phyloP scores from a whole-genome alignment of 2,888 invertebrate genomes.

The Vesta saturnalis region DNA sequence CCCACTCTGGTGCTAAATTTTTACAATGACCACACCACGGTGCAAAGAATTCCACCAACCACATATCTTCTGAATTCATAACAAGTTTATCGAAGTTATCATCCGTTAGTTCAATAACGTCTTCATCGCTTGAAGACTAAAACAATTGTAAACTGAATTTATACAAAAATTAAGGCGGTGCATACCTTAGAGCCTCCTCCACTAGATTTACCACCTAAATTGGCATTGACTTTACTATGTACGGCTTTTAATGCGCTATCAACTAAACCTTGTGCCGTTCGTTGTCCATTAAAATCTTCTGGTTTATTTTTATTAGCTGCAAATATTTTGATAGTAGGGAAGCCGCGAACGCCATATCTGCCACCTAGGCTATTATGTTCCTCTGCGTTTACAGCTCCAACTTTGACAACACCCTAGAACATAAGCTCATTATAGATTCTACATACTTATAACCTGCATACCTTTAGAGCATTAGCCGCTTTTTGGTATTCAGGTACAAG shows the following conservation, averaged over 20 bases:
- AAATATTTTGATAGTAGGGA: slow-evolving; percentile 97
- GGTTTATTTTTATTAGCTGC: slow-evolving; percentile 84
- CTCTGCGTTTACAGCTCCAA: slow-evolving; percentile 94
- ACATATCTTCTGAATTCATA: slow-evolving; percentile 91
- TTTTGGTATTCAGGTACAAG: slow-evolving; percentile 94
- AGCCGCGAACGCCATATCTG: slow-evolving; percentile 87
- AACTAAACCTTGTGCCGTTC: slow-evolving; percentile 87
- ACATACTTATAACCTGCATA: slow-evolving; percentile 54
- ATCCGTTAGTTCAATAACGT: slow-evolving; percentile 94
- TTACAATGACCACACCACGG: slow-evolving; percentile 98
- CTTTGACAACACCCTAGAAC: slow-evolving; percentile 86
- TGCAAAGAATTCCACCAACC: slow-evolving; percentile 98
- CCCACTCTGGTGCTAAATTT: slow-evolving; percentile 96
- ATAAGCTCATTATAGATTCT: slow-evolving; percentile 38
- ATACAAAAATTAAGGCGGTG: slow-evolving; percentile 11
- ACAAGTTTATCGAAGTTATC: slow-evolving; percentile 94
- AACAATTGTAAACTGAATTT: slow-evolving; percentile 9
- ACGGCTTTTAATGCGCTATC: slow-evolving; percentile 85
- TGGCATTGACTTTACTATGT: slow-evolving; percentile 76
- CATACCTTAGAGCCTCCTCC: slow-evolving; percentile 41
- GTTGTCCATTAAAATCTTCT: slow-evolving; percentile 83
- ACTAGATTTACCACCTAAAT: slow-evolving; percentile 70
- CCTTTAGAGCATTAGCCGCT: slow-evolving; percentile 91
- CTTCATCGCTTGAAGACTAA: slow-evolving; percentile 61
- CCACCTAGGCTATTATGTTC: slow-evolving; percentile 83